Evolutionary conservation across 23 tunicate species (phyloP).

Genomic region (Clavelina lepadiformis): DNA sequence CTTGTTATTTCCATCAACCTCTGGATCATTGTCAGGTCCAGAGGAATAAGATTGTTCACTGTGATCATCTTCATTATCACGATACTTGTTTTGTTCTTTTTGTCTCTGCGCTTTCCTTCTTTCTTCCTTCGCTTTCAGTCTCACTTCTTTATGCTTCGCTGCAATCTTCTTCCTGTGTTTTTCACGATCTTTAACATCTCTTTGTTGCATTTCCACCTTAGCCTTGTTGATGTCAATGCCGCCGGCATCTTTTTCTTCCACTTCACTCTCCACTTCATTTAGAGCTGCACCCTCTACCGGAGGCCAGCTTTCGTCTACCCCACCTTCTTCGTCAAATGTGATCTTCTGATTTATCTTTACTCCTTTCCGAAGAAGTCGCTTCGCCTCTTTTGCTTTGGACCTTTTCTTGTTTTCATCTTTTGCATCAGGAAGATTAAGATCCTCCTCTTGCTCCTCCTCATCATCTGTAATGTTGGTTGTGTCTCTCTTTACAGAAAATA

Average conservation of each 20-base stretch:
- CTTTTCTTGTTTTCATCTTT: neutral
- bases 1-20: no score
- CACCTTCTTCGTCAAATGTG: conserved; percentile 48
- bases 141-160: conserved; percentile 24
- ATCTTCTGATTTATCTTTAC: conserved; percentile 39
- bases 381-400: conserved; percentile 24
- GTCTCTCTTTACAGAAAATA: conserved; percentile 30
- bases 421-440: neutral
- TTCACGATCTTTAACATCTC: conserved; percentile 50
- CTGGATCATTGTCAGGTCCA: no score
- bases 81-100: conserved; percentile 5
- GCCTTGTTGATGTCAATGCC: conserved; percentile 51
- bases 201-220: conserved; percentile 36
- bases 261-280: neutral
- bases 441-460: neutral
- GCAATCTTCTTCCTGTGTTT: conserved; percentile 28
- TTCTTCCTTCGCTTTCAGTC: conserved; percentile 38
- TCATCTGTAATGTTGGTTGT: neutral
- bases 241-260: conserved; percentile 4
- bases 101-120: conserved; percentile 9
- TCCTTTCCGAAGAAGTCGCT: conserved; percentile 34
- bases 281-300: neutral
- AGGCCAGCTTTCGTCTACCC: conserved; percentile 11
- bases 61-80: conserved; percentile 1
- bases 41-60: neutral